These are phyloP conservation scores for Chrysodeixis includens DNA, from an alignment of 2,888 invertebrate species.

Conservation along the genomic window DNA sequence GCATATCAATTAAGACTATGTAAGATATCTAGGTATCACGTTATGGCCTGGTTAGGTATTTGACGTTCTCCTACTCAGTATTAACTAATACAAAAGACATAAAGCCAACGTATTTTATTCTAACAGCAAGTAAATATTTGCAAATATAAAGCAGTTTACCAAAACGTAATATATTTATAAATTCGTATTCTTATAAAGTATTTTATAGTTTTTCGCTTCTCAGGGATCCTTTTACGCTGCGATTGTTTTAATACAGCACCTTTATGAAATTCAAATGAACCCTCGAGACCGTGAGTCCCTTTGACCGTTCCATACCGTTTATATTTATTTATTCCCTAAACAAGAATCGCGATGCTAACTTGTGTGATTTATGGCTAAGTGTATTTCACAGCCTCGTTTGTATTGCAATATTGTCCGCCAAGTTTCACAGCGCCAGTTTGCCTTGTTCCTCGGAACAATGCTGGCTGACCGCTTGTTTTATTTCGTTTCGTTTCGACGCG, in stretches of 20 bases:
- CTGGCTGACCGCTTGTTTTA: slow-evolving; percentile 69
- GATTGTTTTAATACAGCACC: slow-evolving; percentile 77
- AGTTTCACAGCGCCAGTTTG: slow-evolving; percentile 65
- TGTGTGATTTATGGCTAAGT: slow-evolving; percentile 77
- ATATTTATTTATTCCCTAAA: slow-evolving; percentile 78
- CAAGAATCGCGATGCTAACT: slow-evolving; percentile 77
- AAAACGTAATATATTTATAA: slow-evolving; percentile 23
- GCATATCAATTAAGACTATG: too few relatives aligned
- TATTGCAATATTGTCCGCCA: slow-evolving; percentile 76
- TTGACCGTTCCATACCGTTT: slow-evolving; percentile 59
- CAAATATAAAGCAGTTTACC: slow-evolving; percentile 8
- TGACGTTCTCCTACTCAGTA: too few relatives aligned
- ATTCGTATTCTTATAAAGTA: slow-evolving; percentile 3
- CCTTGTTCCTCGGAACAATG: slow-evolving; percentile 63
- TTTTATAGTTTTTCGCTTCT: slow-evolving; percentile 22
- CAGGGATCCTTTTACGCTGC: slow-evolving; percentile 56
- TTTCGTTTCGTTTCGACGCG: slow-evolving; percentile 69
- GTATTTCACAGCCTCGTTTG: slow-evolving; percentile 69
- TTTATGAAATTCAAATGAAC: slow-evolving; percentile 82
- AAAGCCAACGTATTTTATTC: too few relatives aligned
- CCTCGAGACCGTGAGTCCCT: slow-evolving; percentile 60
- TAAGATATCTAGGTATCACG: too few relatives aligned
- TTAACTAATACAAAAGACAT: too few relatives aligned
- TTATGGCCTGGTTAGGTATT: too few relatives aligned
- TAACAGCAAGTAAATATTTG: too few relatives aligned